phyloP scores from a whole-genome alignment of 2,888 invertebrate genomes.

The Timema cristinae region DNA sequence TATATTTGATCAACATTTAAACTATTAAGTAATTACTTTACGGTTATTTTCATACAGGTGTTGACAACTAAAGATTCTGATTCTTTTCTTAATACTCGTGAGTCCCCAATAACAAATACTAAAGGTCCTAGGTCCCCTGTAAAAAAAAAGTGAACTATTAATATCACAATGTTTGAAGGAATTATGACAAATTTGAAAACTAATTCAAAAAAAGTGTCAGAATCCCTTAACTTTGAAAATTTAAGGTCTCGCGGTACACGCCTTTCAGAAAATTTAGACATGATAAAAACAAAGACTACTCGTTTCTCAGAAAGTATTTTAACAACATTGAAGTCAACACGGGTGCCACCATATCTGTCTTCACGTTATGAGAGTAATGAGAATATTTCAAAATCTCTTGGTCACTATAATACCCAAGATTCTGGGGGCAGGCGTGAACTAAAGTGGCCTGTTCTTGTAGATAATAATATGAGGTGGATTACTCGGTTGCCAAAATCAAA shows the following conservation, averaged over 20 bases:
- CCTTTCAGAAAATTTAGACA: constrained; percentile 41
- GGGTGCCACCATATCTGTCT: no score
- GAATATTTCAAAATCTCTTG: no score
- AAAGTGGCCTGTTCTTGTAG: constrained; percentile 54
- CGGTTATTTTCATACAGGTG: no score
- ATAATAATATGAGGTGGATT: constrained; percentile 49
- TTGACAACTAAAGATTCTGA: no score
- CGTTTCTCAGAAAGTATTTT: constrained; percentile 30
- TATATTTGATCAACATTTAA: no score
- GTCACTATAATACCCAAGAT: constrained; percentile 29
- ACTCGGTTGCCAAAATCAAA: constrained; percentile 41
- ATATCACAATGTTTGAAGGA: constrained; percentile 47
- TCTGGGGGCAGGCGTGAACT: constrained; percentile 48
- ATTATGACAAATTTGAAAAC: constrained; percentile 46
- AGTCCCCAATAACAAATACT: no score
- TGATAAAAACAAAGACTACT: constrained; percentile 40
- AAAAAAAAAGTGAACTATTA: no score
- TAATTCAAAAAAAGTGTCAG: constrained; percentile 46
- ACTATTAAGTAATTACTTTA: no score
- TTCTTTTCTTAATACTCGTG: no score
- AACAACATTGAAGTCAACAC: constrained; percentile 37
- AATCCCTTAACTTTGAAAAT: constrained; percentile 38
- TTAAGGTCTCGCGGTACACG: constrained; percentile 42
- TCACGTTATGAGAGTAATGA: no score
- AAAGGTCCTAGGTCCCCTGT: no score